Conservation (phyloP, 92 coral and sea anemone genomes). For the Phenganax marumi region DNA sequence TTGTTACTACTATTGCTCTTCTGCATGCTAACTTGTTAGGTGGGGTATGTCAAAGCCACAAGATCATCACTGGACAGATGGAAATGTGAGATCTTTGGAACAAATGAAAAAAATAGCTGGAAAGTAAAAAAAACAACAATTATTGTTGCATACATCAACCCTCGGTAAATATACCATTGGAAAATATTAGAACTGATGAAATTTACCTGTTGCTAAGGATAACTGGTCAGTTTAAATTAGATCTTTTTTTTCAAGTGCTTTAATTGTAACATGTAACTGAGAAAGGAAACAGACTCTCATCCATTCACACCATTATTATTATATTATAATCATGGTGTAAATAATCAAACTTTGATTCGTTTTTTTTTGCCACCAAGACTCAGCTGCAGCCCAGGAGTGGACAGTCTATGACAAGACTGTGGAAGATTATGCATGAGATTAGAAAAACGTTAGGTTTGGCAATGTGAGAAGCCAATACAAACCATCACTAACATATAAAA, state of each 20-base stretch:
- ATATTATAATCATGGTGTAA: background rate
- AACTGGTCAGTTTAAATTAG: slow-evolving; percentile 32
- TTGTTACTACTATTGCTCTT: background rate
- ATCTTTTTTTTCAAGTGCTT: too few relatives aligned
- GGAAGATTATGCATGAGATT: too few relatives aligned
- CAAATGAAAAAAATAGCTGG: slow-evolving; percentile 41
- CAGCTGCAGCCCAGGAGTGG: too few relatives aligned
- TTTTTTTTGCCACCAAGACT: too few relatives aligned
- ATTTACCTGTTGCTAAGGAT: slow-evolving; percentile 47
- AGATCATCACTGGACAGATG: slow-evolving; percentile 25
- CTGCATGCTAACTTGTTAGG: background rate
- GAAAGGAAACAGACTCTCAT: background rate
- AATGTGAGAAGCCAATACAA: too few relatives aligned
- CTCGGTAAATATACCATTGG: slow-evolving; percentile 44
- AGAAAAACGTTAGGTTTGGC: too few relatives aligned
- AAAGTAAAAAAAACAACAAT: slow-evolving; percentile 53
- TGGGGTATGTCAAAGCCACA: slow-evolving; percentile 58
- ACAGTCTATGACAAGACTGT: too few relatives aligned
- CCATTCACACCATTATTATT: background rate
- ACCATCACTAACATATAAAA: too few relatives aligned
- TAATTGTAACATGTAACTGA: too few relatives aligned
- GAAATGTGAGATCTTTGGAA: slow-evolving; percentile 16
- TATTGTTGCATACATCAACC: slow-evolving; percentile 45
- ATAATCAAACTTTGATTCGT: too few relatives aligned
- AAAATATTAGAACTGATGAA: slow-evolving; percentile 46